Base-by-base conservation (phyloP, 2,113 vertebrate genomes). In the Panthera tigris region DNA sequence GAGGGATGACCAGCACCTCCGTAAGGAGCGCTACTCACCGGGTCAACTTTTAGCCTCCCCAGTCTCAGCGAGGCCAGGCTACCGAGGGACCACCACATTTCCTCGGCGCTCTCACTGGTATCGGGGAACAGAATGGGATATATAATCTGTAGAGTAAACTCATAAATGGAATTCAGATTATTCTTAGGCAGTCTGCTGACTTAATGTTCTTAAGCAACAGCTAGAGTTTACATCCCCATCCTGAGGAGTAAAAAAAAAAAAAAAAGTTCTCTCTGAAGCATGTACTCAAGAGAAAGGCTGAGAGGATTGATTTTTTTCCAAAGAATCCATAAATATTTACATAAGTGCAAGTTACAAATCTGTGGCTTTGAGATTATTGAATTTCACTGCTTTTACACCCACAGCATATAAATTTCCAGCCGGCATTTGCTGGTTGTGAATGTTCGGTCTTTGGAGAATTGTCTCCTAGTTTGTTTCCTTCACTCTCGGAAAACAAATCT, bases 261-360 rank as follows among this genome's bases (percentile, higher is more conserved):
- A 88, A 84, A 91, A 93, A 19, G 45, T 80, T 80, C 87, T 68
- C 84, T 96, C 71, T 81, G 68, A 97, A 85, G 74, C 85, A 68
- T 71, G 65, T 48, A 92, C 94, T 97, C 95, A 97, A 94, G 80
- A 82, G 84, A 97, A 97, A 97, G 90, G 92, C 91, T 94, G 91
- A 97, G 88, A 96, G 96, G 92, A 97, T 98, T 96, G 97, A 96
- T 98, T 91, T 98, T 89, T 87, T 55, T 73, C 81, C 85, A 92
- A 98, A 98, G 97, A 98, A 98, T 98, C 98, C 98, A 98, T 98
- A 97, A 98, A 98, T 98, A 97, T 98, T 99, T 99, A 98, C 98
- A 98, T 98, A 98, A 98, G 98, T 66, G 3, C 97, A 97, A 98
- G 98, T 98, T 99, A 98, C 98, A 98, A 98, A 98, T 98, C 98